phyloP scores from a whole-genome alignment of 2,888 invertebrate species.

The Thelaira solivaga region DNA sequence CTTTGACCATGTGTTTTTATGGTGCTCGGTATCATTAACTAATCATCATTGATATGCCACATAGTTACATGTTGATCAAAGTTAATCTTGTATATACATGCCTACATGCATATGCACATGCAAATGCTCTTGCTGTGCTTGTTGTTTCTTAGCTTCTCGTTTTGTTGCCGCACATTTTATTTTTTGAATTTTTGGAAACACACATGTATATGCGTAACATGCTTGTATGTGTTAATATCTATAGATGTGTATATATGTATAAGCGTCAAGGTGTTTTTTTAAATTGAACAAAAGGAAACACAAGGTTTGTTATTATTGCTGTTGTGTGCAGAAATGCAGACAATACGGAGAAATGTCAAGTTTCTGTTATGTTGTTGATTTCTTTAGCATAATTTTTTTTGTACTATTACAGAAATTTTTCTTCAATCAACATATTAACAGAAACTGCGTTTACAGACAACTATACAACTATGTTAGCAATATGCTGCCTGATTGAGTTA shows the following conservation, averaged over 20 bases:
- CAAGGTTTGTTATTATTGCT: slow-evolving; percentile 26
- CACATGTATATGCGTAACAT: no score
- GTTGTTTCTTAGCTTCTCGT: background rate
- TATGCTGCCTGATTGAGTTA: slow-evolving; percentile 7
- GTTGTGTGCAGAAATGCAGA: slow-evolving; percentile 60
- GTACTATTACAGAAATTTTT: background rate
- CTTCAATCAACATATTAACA: background rate
- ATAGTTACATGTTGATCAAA: slow-evolving; percentile 47
- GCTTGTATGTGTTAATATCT: no score
- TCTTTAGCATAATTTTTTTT: slow-evolving; percentile 36
- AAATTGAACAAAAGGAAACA: slow-evolving; percentile 9
- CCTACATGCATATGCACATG: background rate
- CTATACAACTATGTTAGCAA: background rate
- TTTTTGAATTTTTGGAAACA: background rate
- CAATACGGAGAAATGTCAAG: slow-evolving; percentile 46
- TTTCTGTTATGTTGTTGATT: background rate
- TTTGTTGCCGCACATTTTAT: background rate
- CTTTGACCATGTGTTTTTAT: background rate
- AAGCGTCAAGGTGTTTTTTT: background rate
- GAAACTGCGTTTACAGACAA: slow-evolving; percentile 1
- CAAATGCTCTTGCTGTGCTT: background rate
- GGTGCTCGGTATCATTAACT: background rate
- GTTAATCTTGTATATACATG: background rate
- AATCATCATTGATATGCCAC: slow-evolving; percentile 12
- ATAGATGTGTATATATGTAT: background rate